phyloP scores from a whole-genome alignment of 2,888 invertebrate genomes.

The Spisula solida region DNA sequence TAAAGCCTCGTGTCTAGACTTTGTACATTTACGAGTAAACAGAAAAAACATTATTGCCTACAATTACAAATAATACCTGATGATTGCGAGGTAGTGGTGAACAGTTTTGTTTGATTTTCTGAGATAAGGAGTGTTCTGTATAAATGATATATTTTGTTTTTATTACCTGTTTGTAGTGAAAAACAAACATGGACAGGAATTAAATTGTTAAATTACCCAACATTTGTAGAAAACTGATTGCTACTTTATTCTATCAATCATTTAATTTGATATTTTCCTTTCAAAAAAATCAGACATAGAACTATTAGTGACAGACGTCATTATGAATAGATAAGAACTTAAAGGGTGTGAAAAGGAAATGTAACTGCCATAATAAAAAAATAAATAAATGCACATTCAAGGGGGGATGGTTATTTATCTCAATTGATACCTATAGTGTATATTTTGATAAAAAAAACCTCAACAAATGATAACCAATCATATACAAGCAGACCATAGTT shows the following conservation, averaged over 20 bases:
- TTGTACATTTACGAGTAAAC: slow-evolving; percentile 22
- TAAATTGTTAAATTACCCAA: slow-evolving; percentile 39
- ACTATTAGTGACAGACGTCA: neutral
- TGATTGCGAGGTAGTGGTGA: slow-evolving; percentile 22
- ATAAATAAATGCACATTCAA: neutral
- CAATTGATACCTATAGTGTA: neutral
- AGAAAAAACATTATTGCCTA: slow-evolving; percentile 17
- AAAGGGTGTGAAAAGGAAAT: neutral
- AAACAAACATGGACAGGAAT: slow-evolving; percentile 43
- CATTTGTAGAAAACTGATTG: slow-evolving; percentile 28
- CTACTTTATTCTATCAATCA: neutral
- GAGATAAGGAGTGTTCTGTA: slow-evolving; percentile 42
- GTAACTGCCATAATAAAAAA: neutral
- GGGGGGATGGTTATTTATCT: neutral
- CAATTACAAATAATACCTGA: slow-evolving; percentile 27
- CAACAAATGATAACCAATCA: neutral
- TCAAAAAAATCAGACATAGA: neutral
- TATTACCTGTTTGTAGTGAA: slow-evolving; percentile 48
- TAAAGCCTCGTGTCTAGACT: slow-evolving; percentile 6
- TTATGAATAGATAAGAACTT: neutral
- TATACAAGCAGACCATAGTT: neutral
- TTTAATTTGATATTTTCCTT: neutral
- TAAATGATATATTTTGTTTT: slow-evolving; percentile 35
- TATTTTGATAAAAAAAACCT: neutral
- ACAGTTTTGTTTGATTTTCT: slow-evolving; percentile 38